Conservation (phyloP, 2,113 vertebrate genomes). For the Apteryx mantelli region DNA sequence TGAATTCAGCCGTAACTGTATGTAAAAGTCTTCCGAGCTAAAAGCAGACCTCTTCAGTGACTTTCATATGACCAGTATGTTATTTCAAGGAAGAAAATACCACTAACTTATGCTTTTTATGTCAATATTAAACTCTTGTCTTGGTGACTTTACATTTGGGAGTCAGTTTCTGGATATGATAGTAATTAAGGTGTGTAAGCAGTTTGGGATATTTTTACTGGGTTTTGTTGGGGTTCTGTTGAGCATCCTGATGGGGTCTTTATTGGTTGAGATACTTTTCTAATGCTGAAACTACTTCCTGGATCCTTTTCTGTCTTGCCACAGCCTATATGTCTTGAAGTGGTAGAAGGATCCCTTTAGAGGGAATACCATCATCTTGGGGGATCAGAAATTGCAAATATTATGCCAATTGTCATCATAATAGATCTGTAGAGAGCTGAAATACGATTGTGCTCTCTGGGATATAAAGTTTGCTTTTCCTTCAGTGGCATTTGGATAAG, state of each 20-base stretch:
- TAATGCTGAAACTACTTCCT: neutral
- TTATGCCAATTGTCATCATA: neutral
- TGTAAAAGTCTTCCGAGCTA: constrained; percentile 58
- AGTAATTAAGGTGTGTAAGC: neutral
- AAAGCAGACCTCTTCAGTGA: constrained; percentile 56
- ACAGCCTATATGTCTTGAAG: neutral
- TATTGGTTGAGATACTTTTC: neutral
- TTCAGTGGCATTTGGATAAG: neutral
- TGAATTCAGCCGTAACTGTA: constrained; percentile 50
- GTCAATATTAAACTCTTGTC: constrained; percentile 62
- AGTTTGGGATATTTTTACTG: neutral
- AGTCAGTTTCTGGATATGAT: constrained; percentile 39
- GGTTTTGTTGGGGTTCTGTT: neutral
- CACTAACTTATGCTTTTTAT: constrained; percentile 55
- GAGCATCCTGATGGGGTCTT: neutral
- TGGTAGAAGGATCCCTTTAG: neutral
- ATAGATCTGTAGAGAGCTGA: neutral
- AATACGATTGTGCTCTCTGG: neutral
- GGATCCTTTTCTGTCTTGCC: neutral
- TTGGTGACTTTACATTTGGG: constrained; percentile 56
- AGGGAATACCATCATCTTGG: neutral
- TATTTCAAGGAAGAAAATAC: constrained; percentile 62
- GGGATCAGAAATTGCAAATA: neutral
- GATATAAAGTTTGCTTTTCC: neutral
- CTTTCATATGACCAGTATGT: constrained; percentile 56